phyloP scores from a whole-genome alignment of 2,888 invertebrate genomes.

The Eueremaeus valkanovi region DNA sequence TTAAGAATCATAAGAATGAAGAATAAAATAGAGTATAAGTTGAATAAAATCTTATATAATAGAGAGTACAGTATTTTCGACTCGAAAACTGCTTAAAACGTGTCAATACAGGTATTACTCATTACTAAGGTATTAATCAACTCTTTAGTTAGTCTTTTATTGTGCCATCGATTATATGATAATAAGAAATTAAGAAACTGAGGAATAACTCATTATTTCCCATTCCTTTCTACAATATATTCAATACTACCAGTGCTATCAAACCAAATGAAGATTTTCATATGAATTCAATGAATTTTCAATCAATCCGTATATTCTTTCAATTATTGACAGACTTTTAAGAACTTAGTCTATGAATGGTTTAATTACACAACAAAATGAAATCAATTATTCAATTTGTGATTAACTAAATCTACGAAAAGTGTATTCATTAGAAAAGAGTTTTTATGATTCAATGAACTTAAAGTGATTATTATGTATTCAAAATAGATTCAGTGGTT shows the following conservation, averaged over 20 bases:
- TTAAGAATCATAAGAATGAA: neutral
- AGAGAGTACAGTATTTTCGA: no score
- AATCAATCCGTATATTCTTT: no score
- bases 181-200: neutral
- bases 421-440: neutral
- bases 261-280: no score
- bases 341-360: no score
- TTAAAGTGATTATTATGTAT: no score
- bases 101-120: neutral
- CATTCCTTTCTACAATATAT: neutral
- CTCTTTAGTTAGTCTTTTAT: neutral
- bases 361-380: no score
- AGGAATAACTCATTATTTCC: neutral
- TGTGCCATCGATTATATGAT: conserved; percentile 11
- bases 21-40: neutral
- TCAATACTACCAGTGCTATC: no score
- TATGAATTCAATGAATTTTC: no score
- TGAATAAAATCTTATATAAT: no score
- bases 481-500: no score
- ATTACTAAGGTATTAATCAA: neutral
- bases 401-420: neutral
- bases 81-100: no score
- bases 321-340: no score
- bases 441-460: neutral
- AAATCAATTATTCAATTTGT: neutral